Evolutionary conservation across 2,888 invertebrate genomes (phyloP), one percentile per base, ranked within the genome.

Genomic region (Blera fallax): DNA sequence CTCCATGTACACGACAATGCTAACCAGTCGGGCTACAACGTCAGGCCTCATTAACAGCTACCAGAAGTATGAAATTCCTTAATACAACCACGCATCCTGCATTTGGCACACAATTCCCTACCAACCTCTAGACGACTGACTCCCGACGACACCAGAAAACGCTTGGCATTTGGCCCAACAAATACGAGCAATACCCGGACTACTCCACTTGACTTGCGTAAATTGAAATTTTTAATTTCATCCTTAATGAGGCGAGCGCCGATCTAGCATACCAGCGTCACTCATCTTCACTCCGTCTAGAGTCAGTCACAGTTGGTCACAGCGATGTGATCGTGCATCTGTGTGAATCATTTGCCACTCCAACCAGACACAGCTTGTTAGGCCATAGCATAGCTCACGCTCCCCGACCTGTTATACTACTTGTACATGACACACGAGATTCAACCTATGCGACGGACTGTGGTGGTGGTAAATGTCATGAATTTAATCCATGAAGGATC

Each of bases 231-330:
- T 81, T 81, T 65, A 76, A 85, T 85, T 85, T 72, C 62, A 72
- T 72, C 81, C 81, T 85, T 85, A 85, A 85, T 85, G 85, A 85
- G 85, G 81, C 85, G 81, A 81, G 67, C 72, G 76, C 72, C 54
- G 76, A 81, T 81, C 72, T 73, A 64, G 62, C 70, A 81, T 85
- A 77, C 85, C 81, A 62, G 67, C 60, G 81, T 77, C 81, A 85
- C 76, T 85, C 85, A 77, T 76, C 65, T 81, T 81, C 85, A 76
- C 84, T 69, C 54, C 64, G 83, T 84, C 79, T 84, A 79, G 73
- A 69, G 72, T 79, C 50, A 64, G 83, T 80, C 80, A 84, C 79
- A 76, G 74, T 80, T 80, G 69, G 80, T 84, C 74, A 74, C 58
- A 74, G 43, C 80, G 29, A 72, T 43, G 43, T 32, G 69, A 50